Percentiles rank a stretch among this genome's conserved stretches.
Evolutionary conservation across 2,797 vertebrate species (phyloP).

Genomic region (Chlorospingus flavigularis): DNA sequence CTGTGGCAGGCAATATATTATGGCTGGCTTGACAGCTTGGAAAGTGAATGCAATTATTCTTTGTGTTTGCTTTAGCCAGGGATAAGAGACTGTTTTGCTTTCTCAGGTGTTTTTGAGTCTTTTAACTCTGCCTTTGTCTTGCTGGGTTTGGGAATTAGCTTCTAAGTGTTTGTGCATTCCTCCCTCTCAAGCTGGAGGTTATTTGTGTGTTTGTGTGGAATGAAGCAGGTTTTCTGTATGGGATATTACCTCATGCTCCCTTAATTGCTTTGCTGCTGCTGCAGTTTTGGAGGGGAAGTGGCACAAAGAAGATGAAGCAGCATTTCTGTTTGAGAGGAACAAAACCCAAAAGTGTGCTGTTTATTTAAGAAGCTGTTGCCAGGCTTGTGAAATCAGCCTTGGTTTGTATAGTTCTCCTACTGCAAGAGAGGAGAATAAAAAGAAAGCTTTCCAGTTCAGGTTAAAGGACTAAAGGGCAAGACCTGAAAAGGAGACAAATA

Average conservation of each 20-base stretch:
- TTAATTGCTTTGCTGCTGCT: slow-evolving; percentile 38
- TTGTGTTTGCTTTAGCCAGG: neutral
- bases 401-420: neutral
- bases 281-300: slow-evolving; percentile 30
- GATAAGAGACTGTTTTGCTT: slow-evolving; percentile 45
- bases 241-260: neutral
- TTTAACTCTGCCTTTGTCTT: slow-evolving; percentile 40
- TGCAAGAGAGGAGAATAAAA: neutral
- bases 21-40: neutral
- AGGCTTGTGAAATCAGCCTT: neutral
- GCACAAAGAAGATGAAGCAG: slow-evolving; percentile 47
- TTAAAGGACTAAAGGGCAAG: neutral
- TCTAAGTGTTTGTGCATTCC: slow-evolving; percentile 49
- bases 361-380: slow-evolving; percentile 23
- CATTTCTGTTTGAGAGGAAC: neutral
- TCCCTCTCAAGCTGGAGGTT: neutral
- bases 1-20: slow-evolving; percentile 36
- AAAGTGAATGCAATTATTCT: neutral
- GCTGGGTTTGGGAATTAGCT: slow-evolving; percentile 36
- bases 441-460: neutral
- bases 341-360: neutral
- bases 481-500: neutral
- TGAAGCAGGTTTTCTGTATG: slow-evolving; percentile 1
- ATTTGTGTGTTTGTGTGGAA: slow-evolving; percentile 53
- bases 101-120: slow-evolving; percentile 52